Base-by-base conservation (phyloP, 37 sponge, comb jelly and placozoan species). In the Amphimedon queenslandica region DNA sequence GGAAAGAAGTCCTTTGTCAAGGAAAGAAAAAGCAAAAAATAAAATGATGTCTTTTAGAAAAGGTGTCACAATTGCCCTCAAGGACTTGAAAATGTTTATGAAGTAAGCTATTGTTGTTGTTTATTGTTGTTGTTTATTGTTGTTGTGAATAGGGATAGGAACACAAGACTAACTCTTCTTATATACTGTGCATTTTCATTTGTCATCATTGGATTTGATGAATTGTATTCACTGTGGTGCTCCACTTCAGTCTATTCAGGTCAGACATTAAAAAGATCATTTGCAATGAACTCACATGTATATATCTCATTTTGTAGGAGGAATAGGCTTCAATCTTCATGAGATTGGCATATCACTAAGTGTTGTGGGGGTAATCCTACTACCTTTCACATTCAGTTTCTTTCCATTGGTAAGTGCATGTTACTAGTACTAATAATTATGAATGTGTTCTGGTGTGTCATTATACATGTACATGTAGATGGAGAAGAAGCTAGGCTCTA, bases 171-270 rank as follows among this genome's bases (percentile, higher is more conserved):
- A 5, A 16, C 75, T n/a, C 29, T 84, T 4, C 4, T 80, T 20
- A 65, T 80, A 34, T 89, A 84, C 40, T 66, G 68, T 36, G 53
- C 37, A 4, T 89, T 77, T 43, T 80, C 90, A 13, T 84, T 80
- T 76, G 90, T 73, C 21, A 67, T 89, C 37, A 84, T 84, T 57
- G 90, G 90, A 20, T 84, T 75, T 40, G 77, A 89, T 33, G 90
- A 89, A 63, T 37, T 84, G 51, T 89, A 60, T 63, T 67, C 90
- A 21, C 53, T 89, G 16, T 89, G 80, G 80, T 63, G 69, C 31
- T 40, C 61, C 16, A 77, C 90, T 29, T 34, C 70, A 18, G 66
- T 69, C 0, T 34, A 70, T 32, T 39, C 76, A 57, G 90, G 90
- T 84, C 53, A 47, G 53, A 18, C 53, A 47, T 8, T 47, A 13